These are phyloP conservation scores for Rhynchophorus ferrugineus DNA, from an alignment of 1,140 invertebrate species.

Conservation along the genomic window DNA sequence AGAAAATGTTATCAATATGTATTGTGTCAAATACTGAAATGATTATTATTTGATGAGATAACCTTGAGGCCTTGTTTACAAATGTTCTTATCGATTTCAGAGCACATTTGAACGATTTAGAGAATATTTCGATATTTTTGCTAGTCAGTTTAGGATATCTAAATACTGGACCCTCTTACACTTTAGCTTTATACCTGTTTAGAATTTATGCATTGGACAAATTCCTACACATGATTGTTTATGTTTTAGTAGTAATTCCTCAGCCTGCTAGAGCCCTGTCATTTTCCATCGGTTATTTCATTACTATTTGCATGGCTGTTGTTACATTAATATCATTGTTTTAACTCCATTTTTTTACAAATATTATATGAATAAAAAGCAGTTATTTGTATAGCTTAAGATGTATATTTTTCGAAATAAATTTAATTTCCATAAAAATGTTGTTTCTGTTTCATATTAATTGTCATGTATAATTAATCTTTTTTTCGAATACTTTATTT, in stretches of 20 bases:
- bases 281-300: slow-evolving; percentile 40
- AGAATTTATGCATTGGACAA: slow-evolving; percentile 50
- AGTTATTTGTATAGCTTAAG: too few relatives aligned
- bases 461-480: too few relatives aligned
- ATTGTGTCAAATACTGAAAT: too few relatives aligned
- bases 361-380: too few relatives aligned
- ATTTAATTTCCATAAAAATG: too few relatives aligned
- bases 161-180: slow-evolving; percentile 48
- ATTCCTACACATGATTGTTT: slow-evolving; percentile 58
- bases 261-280: slow-evolving; percentile 51
- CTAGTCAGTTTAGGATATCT: slow-evolving; percentile 55
- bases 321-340: slow-evolving; percentile 22
- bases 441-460: too few relatives aligned
- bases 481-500: too few relatives aligned
- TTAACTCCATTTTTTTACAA: too few relatives aligned
- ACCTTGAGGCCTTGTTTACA: too few relatives aligned
- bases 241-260: slow-evolving; percentile 45
- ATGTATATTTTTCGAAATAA: too few relatives aligned
- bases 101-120: slow-evolving; percentile 67
- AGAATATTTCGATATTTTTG: slow-evolving; percentile 65
- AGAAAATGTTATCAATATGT: neutral
- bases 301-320: slow-evolving; percentile 44
- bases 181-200: slow-evolving; percentile 50
- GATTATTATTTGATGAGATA: too few relatives aligned
- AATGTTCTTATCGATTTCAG: slow-evolving; percentile 38